Conservation (phyloP, 2,888 invertebrate genomes). For the Melinaea menophilus region DNA sequence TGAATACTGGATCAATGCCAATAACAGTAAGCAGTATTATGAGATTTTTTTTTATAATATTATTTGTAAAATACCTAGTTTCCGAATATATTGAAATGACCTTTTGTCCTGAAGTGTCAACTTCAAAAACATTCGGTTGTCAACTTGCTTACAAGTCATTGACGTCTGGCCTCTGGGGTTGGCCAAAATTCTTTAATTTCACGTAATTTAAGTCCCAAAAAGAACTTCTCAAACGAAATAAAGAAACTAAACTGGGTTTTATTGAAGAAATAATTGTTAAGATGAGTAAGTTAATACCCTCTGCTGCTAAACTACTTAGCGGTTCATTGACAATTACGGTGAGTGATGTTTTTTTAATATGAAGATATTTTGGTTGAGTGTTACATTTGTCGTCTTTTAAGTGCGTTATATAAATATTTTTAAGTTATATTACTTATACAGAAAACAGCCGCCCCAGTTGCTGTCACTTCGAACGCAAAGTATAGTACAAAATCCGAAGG, state of each 20-base stretch:
- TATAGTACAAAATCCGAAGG: conserved; percentile 80
- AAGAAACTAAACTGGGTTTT: conserved; percentile 61
- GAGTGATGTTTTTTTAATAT: conserved; percentile 35
- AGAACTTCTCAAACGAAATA: conserved; percentile 42
- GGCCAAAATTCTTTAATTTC: conserved; percentile 21
- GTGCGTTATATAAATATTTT: conserved; percentile 3
- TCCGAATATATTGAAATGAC: conserved; percentile 25
- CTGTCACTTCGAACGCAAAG: conserved; percentile 65
- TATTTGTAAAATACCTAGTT: conserved; percentile 8
- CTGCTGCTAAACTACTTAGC: conserved; percentile 57
- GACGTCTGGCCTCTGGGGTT: conserved; percentile 20
- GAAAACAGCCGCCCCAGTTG: conserved; percentile 60
- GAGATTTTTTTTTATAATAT: too few species aligned
- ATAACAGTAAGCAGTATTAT: too few species aligned
- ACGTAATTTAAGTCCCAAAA: too few species aligned
- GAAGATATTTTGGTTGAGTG: conserved; percentile 4
- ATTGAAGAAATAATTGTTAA: conserved; percentile 49
- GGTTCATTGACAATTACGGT: conserved; percentile 54
- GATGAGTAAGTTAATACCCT: conserved; percentile 68
- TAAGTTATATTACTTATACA: conserved; percentile 45
- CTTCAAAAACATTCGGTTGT: conserved; percentile 1
- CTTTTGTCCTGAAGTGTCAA: conserved; percentile 26
- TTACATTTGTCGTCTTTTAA: conserved; percentile 7
- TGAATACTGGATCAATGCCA: too few species aligned
- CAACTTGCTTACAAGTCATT: conserved; percentile 14